A percentile compares a stretch with the other conserved stretches of the same genome.
Evolutionary conservation across 2,113 vertebrate genomes (phyloP).

Genomic region (Lycaon pictus): DNA sequence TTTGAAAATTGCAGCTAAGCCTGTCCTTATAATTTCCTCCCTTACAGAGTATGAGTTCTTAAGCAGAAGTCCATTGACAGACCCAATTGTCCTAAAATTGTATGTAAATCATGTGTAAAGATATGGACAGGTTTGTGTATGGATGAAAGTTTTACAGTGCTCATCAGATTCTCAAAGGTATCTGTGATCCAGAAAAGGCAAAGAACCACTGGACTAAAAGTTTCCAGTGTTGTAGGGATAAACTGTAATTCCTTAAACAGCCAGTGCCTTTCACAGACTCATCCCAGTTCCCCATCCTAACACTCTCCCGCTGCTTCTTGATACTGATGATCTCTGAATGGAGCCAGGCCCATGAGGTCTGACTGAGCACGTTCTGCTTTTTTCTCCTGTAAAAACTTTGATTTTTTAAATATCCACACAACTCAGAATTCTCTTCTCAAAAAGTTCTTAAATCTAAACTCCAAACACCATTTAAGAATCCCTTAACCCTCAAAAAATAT

Average conservation of each 20-base stretch:
- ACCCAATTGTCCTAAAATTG: neutral
- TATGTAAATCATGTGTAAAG: neutral
- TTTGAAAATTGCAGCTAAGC: neutral
- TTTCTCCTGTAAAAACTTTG: neutral
- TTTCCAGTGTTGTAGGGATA: neutral
- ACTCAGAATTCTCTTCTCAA: neutral
- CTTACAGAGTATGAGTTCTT: neutral
- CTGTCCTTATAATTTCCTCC: neutral
- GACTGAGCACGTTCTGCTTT: neutral
- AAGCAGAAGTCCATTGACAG: neutral
- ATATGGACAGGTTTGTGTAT: neutral
- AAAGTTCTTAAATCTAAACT: neutral
- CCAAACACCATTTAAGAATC: neutral
- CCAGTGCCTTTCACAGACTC: neutral
- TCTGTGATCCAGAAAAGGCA: neutral
- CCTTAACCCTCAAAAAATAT: neutral
- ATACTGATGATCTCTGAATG: neutral
- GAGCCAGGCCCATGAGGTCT: neutral
- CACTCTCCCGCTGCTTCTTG: neutral
- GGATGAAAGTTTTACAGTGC: neutral
- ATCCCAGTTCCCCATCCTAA: neutral
- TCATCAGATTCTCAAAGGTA: neutral
- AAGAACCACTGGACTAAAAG: neutral
- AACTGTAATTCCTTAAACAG: neutral
- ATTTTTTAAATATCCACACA: neutral